Conservation (phyloP, 2,797 vertebrate genomes). For the Sarcoramphus papa region DNA sequence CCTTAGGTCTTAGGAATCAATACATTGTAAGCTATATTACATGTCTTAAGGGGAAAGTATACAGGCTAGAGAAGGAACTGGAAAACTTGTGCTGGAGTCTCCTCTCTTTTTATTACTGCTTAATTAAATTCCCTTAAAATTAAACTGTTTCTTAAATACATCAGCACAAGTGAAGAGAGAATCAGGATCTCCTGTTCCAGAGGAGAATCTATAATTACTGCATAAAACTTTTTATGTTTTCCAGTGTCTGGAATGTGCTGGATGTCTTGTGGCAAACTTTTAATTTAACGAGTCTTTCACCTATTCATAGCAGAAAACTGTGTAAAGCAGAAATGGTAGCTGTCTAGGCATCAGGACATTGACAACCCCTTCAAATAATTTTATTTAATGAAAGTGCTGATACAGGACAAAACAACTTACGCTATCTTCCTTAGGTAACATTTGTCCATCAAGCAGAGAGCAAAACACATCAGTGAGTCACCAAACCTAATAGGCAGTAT, state of each 20-base stretch:
- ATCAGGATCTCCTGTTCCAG: background rate
- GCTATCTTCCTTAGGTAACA: background rate
- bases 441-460: background rate
- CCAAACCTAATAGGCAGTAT: background rate
- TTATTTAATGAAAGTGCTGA: slow-evolving; percentile 18
- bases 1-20: background rate
- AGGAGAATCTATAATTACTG: background rate
- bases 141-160: background rate
- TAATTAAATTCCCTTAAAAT: background rate
- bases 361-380: background rate
- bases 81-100: background rate
- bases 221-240: background rate
- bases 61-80: background rate
- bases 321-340: background rate
- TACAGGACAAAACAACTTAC: background rate
- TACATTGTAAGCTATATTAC: background rate
- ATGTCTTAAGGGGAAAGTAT: background rate
- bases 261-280: background rate
- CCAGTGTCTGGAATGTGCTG: background rate
- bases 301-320: background rate
- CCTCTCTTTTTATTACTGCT: background rate
- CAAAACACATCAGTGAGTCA: background rate
- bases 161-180: background rate
- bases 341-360: background rate
- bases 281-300: background rate